phyloP scores from a whole-genome alignment of 2,113 vertebrate species.

The Rhinolophus ferrumequinum region DNA sequence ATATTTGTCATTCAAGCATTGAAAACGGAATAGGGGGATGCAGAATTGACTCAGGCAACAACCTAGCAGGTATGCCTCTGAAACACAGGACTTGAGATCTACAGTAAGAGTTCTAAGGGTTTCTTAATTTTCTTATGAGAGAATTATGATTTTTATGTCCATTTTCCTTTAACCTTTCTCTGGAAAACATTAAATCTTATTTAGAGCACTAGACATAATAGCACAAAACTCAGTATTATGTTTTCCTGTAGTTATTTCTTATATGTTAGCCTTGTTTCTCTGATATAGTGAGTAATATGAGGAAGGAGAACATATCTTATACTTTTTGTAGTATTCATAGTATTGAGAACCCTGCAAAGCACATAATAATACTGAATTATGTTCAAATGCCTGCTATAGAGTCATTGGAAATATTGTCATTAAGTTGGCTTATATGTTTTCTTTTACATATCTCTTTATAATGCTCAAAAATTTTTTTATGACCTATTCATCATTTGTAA shows the following conservation, averaged over 20 bases:
- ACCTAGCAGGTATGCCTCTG: not conserved
- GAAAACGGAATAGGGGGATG: not conserved
- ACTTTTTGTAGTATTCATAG: not conserved
- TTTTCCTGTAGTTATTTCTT: conserved; percentile 7
- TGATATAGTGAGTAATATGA: not conserved
- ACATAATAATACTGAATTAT: conserved; percentile 46
- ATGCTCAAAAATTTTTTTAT: conserved; percentile 20
- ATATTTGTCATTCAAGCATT: not conserved
- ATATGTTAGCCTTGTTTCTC: not conserved
- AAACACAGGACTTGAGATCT: not conserved
- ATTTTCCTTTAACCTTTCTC: not conserved
- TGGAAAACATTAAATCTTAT: not conserved
- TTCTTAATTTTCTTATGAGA: conserved; percentile 7
- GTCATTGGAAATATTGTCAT: conserved; percentile 26
- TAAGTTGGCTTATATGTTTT: conserved; percentile 49
- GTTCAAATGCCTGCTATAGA: conserved; percentile 13
- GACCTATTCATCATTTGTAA: not conserved
- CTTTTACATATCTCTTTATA: conserved; percentile 34
- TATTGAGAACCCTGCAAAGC: not conserved
- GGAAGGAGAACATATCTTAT: not conserved
- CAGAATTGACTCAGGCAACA: not conserved
- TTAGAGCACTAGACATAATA: not conserved
- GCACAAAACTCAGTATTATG: not conserved
- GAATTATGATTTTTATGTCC: not conserved
- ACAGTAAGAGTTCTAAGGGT: not conserved